Base-by-base conservation (phyloP, 1,140 invertebrate species). In the Meloidogyne exigua region DNA sequence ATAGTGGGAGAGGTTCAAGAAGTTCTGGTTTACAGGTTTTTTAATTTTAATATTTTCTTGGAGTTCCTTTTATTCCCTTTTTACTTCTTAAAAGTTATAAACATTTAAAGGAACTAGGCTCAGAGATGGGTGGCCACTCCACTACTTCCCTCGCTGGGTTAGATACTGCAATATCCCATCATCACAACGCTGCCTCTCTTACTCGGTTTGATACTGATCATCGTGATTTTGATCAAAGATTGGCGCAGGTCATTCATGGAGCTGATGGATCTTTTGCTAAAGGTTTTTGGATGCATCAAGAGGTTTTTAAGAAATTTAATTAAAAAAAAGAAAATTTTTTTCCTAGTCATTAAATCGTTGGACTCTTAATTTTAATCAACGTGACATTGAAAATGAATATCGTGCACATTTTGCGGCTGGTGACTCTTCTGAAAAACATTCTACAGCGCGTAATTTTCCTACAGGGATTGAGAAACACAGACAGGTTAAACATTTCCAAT, bases 231-330 rank as follows among this genome's bases (percentile, higher is more conserved):
- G 85, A 87, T 66, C 81, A 84, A 70, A 72, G 86, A 26, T 71
- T 87, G 44, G 85, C 85, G 12, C 81, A 86, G 71, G 79, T 85
- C 21, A 84, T 85, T 65, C 63, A 82, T 23, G 68, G 75, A 18
- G 62, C 49, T 42, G 81, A 83, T 44, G 77, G 80, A 15, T 77
- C 77, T 32, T 85, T 86, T 72, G 83, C 81, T 21, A 76, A 85
- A 66, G 93, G 92, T 39, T 95, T 95, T 85, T 93, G 84, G 84
- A 80, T 96, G 88, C 93, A 95, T 23, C 92, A 93, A 80, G 93
- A 94, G 7, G 72, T 73, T 42, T 18, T 67, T 62, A 28, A 26
- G 12, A 62, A 62, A 36, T 12, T 64, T 72, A 36, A 23, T 4
- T 10, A 36, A 32, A 25, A n/a, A n/a, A n/a, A n/a, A n/a, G n/a